A percentile compares a stretch with the other conserved stretches of the same genome.
Evolutionary conservation across 2,113 vertebrate genomes (phyloP).

Genomic region (Anthoscopus minutus): DNA sequence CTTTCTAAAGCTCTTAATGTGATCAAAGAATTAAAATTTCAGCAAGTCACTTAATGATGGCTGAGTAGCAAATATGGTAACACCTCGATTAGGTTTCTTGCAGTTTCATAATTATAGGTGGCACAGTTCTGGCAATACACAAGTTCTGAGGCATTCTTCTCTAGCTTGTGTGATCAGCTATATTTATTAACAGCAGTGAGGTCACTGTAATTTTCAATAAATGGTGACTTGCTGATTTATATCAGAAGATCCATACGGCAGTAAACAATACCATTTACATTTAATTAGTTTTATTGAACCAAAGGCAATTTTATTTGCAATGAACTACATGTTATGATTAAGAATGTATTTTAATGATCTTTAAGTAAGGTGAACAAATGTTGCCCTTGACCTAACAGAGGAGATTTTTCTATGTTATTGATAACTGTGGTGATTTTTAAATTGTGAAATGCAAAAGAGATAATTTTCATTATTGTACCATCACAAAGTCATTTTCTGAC

Average conservation of each 20-base stretch:
- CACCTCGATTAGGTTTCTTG: slow-evolving; percentile 68
- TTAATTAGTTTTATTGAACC: slow-evolving; percentile 94
- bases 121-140: background rate
- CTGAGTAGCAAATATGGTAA: slow-evolving; percentile 42
- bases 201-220: slow-evolving; percentile 86
- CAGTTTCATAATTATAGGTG: slow-evolving; percentile 41
- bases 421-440: slow-evolving; percentile 70
- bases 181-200: slow-evolving; percentile 85
- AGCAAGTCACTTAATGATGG: slow-evolving; percentile 71
- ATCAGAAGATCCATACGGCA: slow-evolving; percentile 81
- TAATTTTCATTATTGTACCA: slow-evolving; percentile 63
- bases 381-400: slow-evolving; percentile 83
- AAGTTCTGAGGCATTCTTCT: slow-evolving; percentile 22
- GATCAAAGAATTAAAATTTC: slow-evolving; percentile 86
- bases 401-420: slow-evolving; percentile 70
- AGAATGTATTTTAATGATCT: slow-evolving; percentile 86
- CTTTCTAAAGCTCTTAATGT: slow-evolving; percentile 79
- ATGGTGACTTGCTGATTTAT: slow-evolving; percentile 83
- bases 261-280: slow-evolving; percentile 90
- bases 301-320: slow-evolving; percentile 84
- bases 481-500: slow-evolving; percentile 64
- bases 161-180: slow-evolving; percentile 74
- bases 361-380: slow-evolving; percentile 85
- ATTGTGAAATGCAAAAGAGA: slow-evolving; percentile 60
- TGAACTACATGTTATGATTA: slow-evolving; percentile 85